Evolutionary conservation across 2,113 vertebrate species (phyloP).

Genomic region (Cynoglossus semilaevis): DNA sequence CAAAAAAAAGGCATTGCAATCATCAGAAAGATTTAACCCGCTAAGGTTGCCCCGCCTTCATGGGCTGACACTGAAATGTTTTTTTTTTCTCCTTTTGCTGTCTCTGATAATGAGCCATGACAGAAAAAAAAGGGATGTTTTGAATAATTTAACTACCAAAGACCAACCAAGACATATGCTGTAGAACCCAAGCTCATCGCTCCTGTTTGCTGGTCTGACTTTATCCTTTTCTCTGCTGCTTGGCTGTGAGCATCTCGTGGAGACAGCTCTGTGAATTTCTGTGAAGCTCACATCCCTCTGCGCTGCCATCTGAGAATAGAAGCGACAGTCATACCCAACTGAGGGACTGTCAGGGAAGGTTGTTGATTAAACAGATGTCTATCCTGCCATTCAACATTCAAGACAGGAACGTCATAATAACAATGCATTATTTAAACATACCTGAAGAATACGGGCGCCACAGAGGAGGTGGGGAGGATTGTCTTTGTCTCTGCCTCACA

Average conservation of each 20-base stretch:
- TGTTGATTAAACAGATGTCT: conserved; percentile 73
- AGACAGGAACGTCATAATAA: conserved; percentile 57
- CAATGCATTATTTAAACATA: conserved; percentile 68
- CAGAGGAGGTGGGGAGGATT: conserved; percentile 45
- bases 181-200: conserved; percentile 35
- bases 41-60: conserved; percentile 31
- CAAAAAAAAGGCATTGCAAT: conserved; percentile 37
- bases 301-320: conserved; percentile 56
- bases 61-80: conserved; percentile 37
- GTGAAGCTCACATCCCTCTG: conserved; percentile 59
- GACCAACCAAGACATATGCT: conserved; percentile 36
- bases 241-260: conserved; percentile 36
- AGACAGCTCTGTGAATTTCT: conserved; percentile 61
- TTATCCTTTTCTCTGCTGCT: conserved; percentile 35
- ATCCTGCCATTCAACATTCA: conserved; percentile 35
- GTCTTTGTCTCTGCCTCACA: conserved; percentile 30
- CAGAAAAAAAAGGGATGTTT: conserved; percentile 47
- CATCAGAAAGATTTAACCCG: conserved; percentile 24
- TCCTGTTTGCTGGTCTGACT: conserved; percentile 35
- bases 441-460: conserved; percentile 44
- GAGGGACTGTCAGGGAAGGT: conserved; percentile 66
- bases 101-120: conserved; percentile 52
- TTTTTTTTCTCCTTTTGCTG: not conserved
- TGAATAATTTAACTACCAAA: conserved; percentile 54
- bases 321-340: conserved; percentile 55